Base-by-base conservation (phyloP, 92 coral and sea anemone species). In the Porites lobata region DNA sequence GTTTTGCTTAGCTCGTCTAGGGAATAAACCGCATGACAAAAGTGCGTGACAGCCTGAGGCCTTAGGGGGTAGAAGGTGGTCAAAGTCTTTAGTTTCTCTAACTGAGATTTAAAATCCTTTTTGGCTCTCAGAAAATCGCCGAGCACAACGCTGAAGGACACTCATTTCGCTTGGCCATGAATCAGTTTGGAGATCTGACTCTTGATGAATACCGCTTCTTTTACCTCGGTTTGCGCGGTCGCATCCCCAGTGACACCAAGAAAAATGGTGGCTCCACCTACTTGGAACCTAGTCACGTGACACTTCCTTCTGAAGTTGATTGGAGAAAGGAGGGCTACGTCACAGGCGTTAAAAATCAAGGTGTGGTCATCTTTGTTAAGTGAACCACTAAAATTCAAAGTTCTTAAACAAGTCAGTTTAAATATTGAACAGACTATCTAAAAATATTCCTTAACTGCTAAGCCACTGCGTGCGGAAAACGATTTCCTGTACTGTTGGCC, bases 301-400 rank as follows among this genome's bases (percentile, higher is more conserved):
- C 78, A 26, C 76, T 92, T 2, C 95, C 95, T 10, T 61, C 66
- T 17, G 65, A 86, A 29, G 99, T 96, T 4, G 98, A 96, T 73
- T 96, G 99, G 99, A 90, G 99, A 47, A 80, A 86, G 6, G 86
- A 95, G 81, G 99, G 99, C 0, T 96, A 95, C 79, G 99, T 96
- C 61, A 93, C 99, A 18, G 89, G 87, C 11, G 98, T 96, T 69
- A 93, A 95, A 70, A 88, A 95, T 77, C 99, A 96, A 89, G 91
- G 99, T 92, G 77, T 15, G 67, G 11, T 17, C 10, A 58, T 18
- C 20, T 50, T 24, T n/a, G 17, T 15, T 10, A 56, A 56, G 15
- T 56, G 11, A 10, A 14, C 14, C 4, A 10, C 61, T 10, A 56
- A 56, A 56, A 10, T 0, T 14, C 61, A 19, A 3, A 12, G 29